These are phyloP conservation scores for Mythimna impura DNA, from an alignment of 2,888 invertebrate species.

Conservation along the genomic window DNA sequence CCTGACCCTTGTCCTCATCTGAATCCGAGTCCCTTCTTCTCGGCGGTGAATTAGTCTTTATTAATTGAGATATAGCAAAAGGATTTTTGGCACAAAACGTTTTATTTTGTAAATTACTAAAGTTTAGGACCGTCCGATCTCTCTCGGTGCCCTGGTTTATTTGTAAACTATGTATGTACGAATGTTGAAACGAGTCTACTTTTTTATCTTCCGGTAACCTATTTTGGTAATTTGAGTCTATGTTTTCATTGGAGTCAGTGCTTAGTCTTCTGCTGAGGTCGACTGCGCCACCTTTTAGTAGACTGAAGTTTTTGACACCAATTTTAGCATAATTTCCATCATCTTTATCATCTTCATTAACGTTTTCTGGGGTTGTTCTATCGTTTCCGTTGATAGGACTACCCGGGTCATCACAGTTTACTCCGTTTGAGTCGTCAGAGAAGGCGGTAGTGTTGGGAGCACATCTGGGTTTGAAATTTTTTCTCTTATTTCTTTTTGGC, in stretches of 20 bases:
- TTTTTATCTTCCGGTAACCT: slow-evolving; percentile 86
- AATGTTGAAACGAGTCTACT: slow-evolving; percentile 86
- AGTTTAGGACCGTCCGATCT: slow-evolving; percentile 85
- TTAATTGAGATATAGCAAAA: slow-evolving; percentile 90
- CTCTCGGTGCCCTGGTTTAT: slow-evolving; percentile 81
- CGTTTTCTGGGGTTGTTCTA: slow-evolving; percentile 80
- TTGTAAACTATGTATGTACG: slow-evolving; percentile 88
- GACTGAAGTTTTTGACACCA: slow-evolving; percentile 88
- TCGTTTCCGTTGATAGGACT: slow-evolving; percentile 85
- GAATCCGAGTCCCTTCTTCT: slow-evolving; percentile 89
- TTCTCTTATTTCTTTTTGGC: slow-evolving; percentile 93
- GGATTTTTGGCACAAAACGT: slow-evolving; percentile 90
- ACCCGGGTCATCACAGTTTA: slow-evolving; percentile 75
- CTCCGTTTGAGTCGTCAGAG: slow-evolving; percentile 88
- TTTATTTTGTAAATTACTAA: slow-evolving; percentile 88
- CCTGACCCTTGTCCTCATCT: slow-evolving; percentile 88
- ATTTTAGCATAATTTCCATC: slow-evolving; percentile 83
- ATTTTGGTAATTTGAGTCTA: slow-evolving; percentile 87
- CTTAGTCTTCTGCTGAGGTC: slow-evolving; percentile 88
- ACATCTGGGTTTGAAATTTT: slow-evolving; percentile 95
- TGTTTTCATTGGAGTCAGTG: slow-evolving; percentile 89
- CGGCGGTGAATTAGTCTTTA: slow-evolving; percentile 89
- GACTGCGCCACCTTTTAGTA: slow-evolving; percentile 87
- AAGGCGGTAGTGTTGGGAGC: slow-evolving; percentile 90
- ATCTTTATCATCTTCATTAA: slow-evolving; percentile 76